Evolutionary conservation across 2,797 vertebrate species (phyloP).

Genomic region (Sebastiscus albofasciatus): DNA sequence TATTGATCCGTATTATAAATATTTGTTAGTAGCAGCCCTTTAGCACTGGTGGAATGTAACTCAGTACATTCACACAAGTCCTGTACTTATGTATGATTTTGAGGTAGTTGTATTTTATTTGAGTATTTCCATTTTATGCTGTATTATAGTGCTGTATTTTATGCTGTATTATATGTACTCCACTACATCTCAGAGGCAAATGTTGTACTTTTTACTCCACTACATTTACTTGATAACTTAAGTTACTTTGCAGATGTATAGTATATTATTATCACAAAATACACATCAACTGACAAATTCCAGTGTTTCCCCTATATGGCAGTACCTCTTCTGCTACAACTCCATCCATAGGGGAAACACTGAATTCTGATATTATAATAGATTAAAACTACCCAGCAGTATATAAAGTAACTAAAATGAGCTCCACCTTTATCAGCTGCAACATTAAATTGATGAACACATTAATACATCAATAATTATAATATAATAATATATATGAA

Average conservation of each 20-base stretch:
- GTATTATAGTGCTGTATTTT: background rate
- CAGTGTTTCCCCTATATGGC: too few species aligned
- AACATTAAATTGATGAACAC: too few species aligned
- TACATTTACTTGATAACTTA: background rate
- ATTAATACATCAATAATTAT: too few species aligned
- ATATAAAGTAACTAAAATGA: background rate
- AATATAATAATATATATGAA: too few species aligned
- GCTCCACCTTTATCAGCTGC: too few species aligned
- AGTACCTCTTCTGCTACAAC: background rate
- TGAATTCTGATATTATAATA: background rate
- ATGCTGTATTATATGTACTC: background rate
- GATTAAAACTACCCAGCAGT: background rate
- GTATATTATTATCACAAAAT: background rate
- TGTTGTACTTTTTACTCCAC: background rate
- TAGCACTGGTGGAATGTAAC: background rate
- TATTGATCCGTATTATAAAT: background rate
- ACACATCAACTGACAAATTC: background rate
- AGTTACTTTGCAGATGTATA: background rate
- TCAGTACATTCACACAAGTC: background rate
- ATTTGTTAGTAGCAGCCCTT: background rate
- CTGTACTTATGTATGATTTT: background rate
- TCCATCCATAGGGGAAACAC: background rate
- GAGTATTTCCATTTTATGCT: background rate
- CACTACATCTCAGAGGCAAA: background rate
- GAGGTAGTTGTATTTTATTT: background rate